Evolutionary conservation across 2,113 vertebrate genomes (phyloP).

Genomic region (Campylomormyrus tamandua): DNA sequence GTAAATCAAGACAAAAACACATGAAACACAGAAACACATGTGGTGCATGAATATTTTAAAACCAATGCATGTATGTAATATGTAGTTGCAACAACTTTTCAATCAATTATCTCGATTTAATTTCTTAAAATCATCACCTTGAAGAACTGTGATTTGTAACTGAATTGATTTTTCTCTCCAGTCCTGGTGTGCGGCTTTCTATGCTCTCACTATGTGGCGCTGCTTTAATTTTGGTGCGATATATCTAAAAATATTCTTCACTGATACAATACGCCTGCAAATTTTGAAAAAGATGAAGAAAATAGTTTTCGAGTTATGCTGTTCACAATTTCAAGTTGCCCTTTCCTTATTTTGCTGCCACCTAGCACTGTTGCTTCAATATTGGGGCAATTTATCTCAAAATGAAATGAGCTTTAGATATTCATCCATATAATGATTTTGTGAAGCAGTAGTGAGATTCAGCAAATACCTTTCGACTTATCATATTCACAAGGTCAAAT

Average conservation of each 20-base stretch:
- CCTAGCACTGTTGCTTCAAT: background rate
- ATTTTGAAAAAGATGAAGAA: background rate
- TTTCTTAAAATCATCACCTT: background rate
- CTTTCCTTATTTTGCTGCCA: background rate
- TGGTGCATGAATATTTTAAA: background rate
- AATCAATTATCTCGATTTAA: background rate
- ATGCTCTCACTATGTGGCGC: background rate
- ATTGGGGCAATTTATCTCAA: background rate
- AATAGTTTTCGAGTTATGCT: background rate
- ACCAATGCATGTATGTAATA: background rate
- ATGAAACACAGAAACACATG: background rate
- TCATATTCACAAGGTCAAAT: background rate
- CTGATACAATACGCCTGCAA: background rate
- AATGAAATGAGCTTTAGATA: background rate
- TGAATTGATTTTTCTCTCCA: background rate
- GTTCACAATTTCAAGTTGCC: background rate
- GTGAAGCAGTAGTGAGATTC: background rate
- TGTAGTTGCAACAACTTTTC: background rate
- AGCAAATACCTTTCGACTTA: background rate
- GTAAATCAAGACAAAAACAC: background rate
- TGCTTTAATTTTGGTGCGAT: background rate
- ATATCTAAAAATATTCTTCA: background rate
- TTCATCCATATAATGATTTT: background rate
- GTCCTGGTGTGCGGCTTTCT: background rate
- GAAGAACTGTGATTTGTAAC: background rate